Conservation (phyloP, 2,797 vertebrate species). For the Petrocephalus schoutedeni region DNA sequence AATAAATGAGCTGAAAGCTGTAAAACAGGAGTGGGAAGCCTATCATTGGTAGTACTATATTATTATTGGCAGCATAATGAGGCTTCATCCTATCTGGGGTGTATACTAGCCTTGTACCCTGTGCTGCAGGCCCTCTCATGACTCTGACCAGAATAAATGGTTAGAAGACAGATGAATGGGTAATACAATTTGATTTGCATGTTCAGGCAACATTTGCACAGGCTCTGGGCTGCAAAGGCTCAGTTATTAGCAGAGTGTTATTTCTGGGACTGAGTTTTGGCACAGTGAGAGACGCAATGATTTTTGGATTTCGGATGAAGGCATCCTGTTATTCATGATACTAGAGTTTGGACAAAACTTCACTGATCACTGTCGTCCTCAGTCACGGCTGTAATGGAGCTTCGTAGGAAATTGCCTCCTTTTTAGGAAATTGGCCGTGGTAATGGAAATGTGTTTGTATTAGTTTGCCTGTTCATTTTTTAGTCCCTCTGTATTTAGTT, state of each 20-base stretch:
- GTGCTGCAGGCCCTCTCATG: background rate
- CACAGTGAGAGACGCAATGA: background rate
- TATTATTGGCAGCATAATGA: background rate
- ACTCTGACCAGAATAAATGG: background rate
- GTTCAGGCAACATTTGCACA: background rate
- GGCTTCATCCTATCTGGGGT: background rate
- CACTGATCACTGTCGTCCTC: background rate
- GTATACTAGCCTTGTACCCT: background rate
- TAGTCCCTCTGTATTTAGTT: constrained; percentile 23
- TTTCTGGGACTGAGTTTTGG: background rate
- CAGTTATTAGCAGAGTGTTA: background rate
- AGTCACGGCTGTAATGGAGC: background rate
- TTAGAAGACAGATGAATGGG: background rate
- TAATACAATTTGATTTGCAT: constrained; percentile 9
- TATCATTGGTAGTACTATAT: background rate
- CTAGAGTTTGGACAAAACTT: background rate
- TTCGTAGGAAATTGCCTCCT: background rate
- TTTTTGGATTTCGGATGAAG: background rate
- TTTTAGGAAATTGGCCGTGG: background rate
- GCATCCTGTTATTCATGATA: background rate
- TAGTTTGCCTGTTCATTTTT: constrained; percentile 3
- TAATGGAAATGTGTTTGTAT: constrained; percentile 2
- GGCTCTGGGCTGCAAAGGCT: background rate
- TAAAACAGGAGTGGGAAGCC: background rate
- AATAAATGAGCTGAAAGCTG: background rate